A percentile compares a stretch with the other conserved stretches of the same genome.
These are phyloP conservation scores for Plebejus melissa DNA, from an alignment of 2,888 invertebrate species.

Conservation along the genomic window DNA sequence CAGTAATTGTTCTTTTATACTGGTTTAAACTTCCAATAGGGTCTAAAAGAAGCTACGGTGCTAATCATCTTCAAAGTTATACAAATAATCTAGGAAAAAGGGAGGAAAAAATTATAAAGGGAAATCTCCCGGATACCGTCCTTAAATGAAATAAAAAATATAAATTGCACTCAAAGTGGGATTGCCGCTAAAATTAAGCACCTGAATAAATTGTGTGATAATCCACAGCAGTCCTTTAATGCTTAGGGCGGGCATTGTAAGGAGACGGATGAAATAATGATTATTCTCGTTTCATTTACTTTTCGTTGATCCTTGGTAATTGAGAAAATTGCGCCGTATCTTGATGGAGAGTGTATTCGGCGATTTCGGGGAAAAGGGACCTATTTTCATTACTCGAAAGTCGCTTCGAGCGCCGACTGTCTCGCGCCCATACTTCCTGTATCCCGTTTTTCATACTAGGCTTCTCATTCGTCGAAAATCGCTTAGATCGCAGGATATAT, in stretches of 20 bases:
- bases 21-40: not conserved
- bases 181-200: conserved; percentile 76
- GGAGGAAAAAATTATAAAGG: conserved; percentile 54
- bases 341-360: conserved; percentile 62
- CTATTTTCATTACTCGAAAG: not conserved
- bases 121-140: conserved; percentile 60
- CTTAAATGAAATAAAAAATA: conserved; percentile 76
- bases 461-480: too few relatives aligned
- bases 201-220: conserved; percentile 79
- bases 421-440: too few relatives aligned
- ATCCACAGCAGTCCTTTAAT: conserved; percentile 74
- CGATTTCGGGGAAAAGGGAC: conserved; percentile 46
- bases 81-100: not conserved
- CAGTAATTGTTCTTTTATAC: not conserved
- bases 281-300: conserved; percentile 76
- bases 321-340: conserved; percentile 74
- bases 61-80: not conserved
- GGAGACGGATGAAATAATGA: conserved; percentile 73
- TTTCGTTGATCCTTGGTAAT: conserved; percentile 73
- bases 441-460: too few relatives aligned
- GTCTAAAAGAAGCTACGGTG: not conserved
- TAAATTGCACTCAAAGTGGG: conserved; percentile 71
- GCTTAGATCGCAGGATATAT: too few relatives aligned
- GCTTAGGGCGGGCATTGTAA: conserved; percentile 59
- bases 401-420: not conserved